Evolutionary conservation across 1,140 invertebrate genomes (phyloP), one percentile per base, ranked within the genome.

Genomic region (Pogonomyrmex californicus): DNA sequence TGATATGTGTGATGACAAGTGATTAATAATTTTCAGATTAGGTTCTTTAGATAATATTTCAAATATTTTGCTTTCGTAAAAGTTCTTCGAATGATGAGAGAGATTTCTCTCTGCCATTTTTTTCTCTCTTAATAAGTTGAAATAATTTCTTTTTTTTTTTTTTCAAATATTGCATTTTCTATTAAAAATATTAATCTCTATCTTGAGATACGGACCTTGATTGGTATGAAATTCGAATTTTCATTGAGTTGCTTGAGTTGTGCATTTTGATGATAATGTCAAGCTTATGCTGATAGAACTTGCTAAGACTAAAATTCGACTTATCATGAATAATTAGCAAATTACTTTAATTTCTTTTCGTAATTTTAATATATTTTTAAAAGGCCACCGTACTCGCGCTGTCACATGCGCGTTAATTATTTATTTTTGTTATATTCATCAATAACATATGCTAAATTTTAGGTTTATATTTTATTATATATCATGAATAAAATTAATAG

Each of bases 401-500:
- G 6, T n/a, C 17, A 38, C 17, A 58, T 12, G 17, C 44, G 54
- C 10, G 14, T 44, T 41, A 30, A 62, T 62, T 62, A 62, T 77
- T 77, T 23, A 23, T 23, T 23, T 23, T 62, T n/a, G 62, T 47
- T 33, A 4, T 30, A 5, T 44, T 62, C 14, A 14, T 77, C 10
- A 4, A 17, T 14, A 41, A 76, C 7, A 23, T 44, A 23, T 30
- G 14, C 23, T 41, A 62, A 76, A 38, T 41, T 76, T 23, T 62
- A 79, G n/a, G 3, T 54, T 38, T 38, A 65, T n/a, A 23, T 23
- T 17, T 44, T 4, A n/a, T 1, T 23, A 9, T 33, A 23, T 49
- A 51, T 38, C 51, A 17, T 36, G 33, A 79, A 2, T 63, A 63
- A 49, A 66, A 79, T 79, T 79, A 79, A 54, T 79, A 41, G 62